Base-by-base conservation (phyloP, 2,113 vertebrate genomes). In the Dryoscopus gambensis region DNA sequence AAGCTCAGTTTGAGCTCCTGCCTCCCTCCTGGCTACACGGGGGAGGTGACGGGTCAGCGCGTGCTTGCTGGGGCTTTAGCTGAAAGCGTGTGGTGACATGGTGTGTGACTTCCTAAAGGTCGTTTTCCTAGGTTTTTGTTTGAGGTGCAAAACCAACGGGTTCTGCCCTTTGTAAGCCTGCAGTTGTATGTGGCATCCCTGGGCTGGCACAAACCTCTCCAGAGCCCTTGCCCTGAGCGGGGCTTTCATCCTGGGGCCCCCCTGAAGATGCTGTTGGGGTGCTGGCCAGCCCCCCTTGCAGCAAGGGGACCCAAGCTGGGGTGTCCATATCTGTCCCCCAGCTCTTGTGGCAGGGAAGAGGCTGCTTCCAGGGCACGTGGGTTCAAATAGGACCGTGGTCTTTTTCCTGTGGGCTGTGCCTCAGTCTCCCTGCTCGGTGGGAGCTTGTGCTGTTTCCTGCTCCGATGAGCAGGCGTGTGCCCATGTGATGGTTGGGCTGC, bases 401-500 rank as follows among this genome's bases (percentile, higher is more conserved):
- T 42, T 30, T 55, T 14, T 13, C 5, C 20, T 27, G 24, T 0
- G 9, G 3, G 13, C 40, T 56, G 28, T 63, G 50, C 39, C 87
- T 89, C n/a, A 3, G 69, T 75, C 39, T 81, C 46, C n/a, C 6
- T 57, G 55, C 40, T 80, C 0, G 0, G 7, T 30, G 30, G 40
- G 52, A 88, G 31, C 33, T 65, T 23, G 9, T 22, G 87, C 56
- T 40, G 59, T 37, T 33, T 33, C 15, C 40, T 52, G 37, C 59
- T 21, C 24, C 0, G 0, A 2, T 18, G 35, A 50, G 67, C 2
- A 10, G 27, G 15, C 1, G 1, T 0, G 0, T 27, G 27, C 35
- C 64, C 7, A 2, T 28, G 49, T 1, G 6, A 1, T 40, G 60
- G 33, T 1, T 33, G 68, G 88, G 47, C 70, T 62, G 46, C 0